Evolutionary conservation across 2,888 invertebrate genomes (phyloP).

Genomic region (Euzetes globulus): DNA sequence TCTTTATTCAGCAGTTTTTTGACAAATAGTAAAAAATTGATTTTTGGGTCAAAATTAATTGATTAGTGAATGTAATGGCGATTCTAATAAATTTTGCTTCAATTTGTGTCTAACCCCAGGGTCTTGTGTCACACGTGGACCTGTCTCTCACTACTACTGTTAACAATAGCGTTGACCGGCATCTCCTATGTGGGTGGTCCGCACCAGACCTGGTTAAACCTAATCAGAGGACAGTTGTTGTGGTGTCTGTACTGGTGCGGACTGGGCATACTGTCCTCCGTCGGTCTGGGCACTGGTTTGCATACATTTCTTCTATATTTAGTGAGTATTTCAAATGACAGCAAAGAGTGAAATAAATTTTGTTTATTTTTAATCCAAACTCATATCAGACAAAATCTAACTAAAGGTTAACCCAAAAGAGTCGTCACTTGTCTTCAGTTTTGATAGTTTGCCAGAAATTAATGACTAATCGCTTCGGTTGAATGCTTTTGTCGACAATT

Average conservation of each 20-base stretch:
- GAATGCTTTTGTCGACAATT: not conserved
- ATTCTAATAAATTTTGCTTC: no score
- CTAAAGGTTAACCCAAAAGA: not conserved
- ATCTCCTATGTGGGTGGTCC: constrained; percentile 37
- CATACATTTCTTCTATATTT: constrained; percentile 97
- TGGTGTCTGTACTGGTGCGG: constrained; percentile 88
- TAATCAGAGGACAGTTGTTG: constrained; percentile 45
- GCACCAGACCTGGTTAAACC: constrained; percentile 37
- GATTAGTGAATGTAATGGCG: no score
- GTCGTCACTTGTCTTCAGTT: not conserved
- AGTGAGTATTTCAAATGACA: constrained; percentile 47
- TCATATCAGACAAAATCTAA: no score
- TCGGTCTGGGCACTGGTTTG: constrained; percentile 94
- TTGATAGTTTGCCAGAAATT: not conserved
- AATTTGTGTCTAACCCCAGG: constrained; percentile 46
- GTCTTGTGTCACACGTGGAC: constrained; percentile 24
- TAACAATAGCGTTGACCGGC: constrained; percentile 2
- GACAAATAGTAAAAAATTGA: no score
- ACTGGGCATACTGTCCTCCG: constrained; percentile 89
- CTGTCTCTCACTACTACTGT: constrained; percentile 27
- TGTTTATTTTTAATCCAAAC: no score
- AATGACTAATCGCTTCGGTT: not conserved
- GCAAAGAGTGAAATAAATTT: not conserved
- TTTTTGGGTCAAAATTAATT: no score
- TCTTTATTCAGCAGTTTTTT: no score